Conservation (phyloP, 37 sponge, comb jelly and placozoan genomes). For the Aplysina aerophoba region DNA sequence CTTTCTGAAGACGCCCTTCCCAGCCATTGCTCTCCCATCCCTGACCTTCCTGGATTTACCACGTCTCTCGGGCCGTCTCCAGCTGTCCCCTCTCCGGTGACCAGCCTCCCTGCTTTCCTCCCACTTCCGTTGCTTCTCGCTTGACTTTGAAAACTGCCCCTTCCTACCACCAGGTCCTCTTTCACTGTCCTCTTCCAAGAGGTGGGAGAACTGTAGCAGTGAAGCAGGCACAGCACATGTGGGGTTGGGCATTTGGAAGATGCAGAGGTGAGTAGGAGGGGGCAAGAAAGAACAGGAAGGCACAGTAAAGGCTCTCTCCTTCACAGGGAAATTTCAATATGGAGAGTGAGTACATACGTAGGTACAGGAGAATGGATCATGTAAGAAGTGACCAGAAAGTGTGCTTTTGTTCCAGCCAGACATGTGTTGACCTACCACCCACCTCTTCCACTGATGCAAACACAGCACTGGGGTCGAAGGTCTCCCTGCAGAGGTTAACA, state of each 20-base stretch:
- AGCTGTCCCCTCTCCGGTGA: not conserved
- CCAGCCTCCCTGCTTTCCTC: slow-evolving; percentile 33
- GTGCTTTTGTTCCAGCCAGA: no score
- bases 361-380: no score
- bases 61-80: no score
- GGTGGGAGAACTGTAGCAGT: slow-evolving; percentile 51
- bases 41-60: no score
- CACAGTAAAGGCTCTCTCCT: not conserved
- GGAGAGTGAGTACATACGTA: no score
- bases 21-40: no score
- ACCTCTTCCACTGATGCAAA: slow-evolving; percentile 86
- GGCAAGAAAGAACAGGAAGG: not conserved
- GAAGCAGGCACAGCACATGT: not conserved
- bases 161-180: slow-evolving; percentile 44
- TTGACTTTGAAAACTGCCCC: not conserved
- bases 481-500: not conserved
- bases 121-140: slow-evolving; percentile 57
- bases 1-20: no score
- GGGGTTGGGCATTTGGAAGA: no score
- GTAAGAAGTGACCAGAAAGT: no score
- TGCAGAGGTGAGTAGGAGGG: not conserved
- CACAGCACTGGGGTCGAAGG: slow-evolving; percentile 51
- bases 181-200: slow-evolving; percentile 34
- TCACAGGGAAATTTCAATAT: not conserved
- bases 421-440: not conserved